Evolutionary conservation across 2,797 vertebrate genomes (phyloP).

Genomic region (Gobio occitaniae): DNA sequence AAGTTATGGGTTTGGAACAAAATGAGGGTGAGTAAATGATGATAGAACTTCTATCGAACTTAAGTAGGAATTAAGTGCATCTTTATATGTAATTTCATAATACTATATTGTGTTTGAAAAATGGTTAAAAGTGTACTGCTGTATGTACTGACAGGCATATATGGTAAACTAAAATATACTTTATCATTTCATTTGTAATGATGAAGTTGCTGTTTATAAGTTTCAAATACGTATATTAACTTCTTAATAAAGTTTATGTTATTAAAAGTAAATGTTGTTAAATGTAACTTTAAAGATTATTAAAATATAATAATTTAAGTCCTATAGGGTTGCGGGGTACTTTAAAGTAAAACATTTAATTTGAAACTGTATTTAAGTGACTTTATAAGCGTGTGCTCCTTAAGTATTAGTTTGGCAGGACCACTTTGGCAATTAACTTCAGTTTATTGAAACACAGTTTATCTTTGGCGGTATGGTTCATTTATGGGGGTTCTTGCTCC

Average conservation of each 20-base stretch:
- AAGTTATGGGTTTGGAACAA: background rate
- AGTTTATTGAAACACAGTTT: too few relatives aligned
- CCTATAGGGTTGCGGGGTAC: background rate
- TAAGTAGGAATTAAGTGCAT: too few relatives aligned
- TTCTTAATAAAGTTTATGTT: too few relatives aligned
- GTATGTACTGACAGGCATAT: background rate
- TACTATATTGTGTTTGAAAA: too few relatives aligned
- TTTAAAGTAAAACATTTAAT: background rate
- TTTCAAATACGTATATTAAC: background rate
- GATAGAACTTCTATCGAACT: too few relatives aligned
- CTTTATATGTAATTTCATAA: background rate
- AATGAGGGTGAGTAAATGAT: background rate
- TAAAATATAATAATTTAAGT: too few relatives aligned
- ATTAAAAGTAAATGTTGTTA: background rate
- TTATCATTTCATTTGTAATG: background rate
- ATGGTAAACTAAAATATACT: background rate
- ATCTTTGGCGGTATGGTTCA: too few relatives aligned
- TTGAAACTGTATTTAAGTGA: background rate
- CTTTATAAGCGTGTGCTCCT: background rate
- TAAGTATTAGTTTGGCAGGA: background rate
- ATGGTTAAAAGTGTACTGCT: background rate
- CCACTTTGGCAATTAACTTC: too few relatives aligned
- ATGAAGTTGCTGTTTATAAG: background rate
- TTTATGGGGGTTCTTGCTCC: too few relatives aligned
- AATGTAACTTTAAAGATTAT: background rate